These are phyloP conservation scores for Harpalus rufipes DNA, from an alignment of 2,888 invertebrate genomes.

Conservation along the genomic window DNA sequence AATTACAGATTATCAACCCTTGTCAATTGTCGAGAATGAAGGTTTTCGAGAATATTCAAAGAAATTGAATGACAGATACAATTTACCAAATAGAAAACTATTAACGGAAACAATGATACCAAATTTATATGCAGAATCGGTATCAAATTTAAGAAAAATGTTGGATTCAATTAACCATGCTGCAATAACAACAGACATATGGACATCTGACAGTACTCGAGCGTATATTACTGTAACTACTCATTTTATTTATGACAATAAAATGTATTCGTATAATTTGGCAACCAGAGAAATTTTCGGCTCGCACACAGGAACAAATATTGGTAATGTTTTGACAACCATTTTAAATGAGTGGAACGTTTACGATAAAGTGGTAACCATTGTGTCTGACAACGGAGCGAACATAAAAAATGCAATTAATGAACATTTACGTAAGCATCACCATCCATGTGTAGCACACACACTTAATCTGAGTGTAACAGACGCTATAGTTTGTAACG, in stretches of 20 bases:
- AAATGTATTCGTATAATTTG: slow-evolving; percentile 66
- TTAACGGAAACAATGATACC: slow-evolving; percentile 60
- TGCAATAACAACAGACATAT: slow-evolving; percentile 70
- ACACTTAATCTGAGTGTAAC: slow-evolving; percentile 69
- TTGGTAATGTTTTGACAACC: slow-evolving; percentile 61
- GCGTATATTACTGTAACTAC: slow-evolving; percentile 68
- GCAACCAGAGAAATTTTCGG: slow-evolving; percentile 68
- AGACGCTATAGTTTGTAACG: slow-evolving; percentile 59
- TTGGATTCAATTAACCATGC: slow-evolving; percentile 67
- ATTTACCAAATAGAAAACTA: slow-evolving; percentile 59
- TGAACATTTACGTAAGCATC: slow-evolving; percentile 67
- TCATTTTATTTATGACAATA: slow-evolving; percentile 66
- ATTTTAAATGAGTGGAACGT: slow-evolving; percentile 69
- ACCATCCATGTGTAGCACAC: slow-evolving; percentile 70
- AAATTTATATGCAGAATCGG: slow-evolving; percentile 38
- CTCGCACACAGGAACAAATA: slow-evolving; percentile 67
- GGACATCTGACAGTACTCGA: slow-evolving; percentile 68
- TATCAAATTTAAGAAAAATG: slow-evolving; percentile 63
- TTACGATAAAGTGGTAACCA: slow-evolving; percentile 68
- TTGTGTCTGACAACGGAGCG: slow-evolving; percentile 70
- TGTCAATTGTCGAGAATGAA: slow-evolving; percentile 62
- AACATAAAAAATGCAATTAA: slow-evolving; percentile 69
- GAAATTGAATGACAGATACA: slow-evolving; percentile 64
- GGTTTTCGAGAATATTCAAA: slow-evolving; percentile 66
- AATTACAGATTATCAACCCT: slow-evolving; percentile 3